These are phyloP conservation scores for Motacilla alba DNA, from an alignment of 2,113 vertebrate genomes.

Conservation along the genomic window DNA sequence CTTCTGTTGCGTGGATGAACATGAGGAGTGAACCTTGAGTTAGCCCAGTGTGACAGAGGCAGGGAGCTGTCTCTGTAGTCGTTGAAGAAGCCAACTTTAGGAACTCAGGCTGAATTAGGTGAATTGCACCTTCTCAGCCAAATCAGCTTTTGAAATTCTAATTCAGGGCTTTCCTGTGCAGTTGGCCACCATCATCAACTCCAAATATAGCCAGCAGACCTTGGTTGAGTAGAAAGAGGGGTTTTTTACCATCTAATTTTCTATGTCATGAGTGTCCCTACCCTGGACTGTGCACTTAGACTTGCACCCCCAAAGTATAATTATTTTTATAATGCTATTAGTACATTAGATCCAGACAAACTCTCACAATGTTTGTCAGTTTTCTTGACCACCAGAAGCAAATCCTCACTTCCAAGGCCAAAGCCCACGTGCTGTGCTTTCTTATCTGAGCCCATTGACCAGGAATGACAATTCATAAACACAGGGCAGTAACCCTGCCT, in stretches of 20 bases:
- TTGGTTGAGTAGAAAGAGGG: neutral
- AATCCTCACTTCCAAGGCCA: neutral
- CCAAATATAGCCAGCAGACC: neutral
- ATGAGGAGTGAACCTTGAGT: neutral
- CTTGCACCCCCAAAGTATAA: too few species aligned
- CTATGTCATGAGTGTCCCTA: neutral
- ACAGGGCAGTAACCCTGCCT: neutral
- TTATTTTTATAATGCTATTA: neutral
- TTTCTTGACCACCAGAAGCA: neutral
- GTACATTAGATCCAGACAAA: neutral
- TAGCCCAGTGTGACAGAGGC: neutral
- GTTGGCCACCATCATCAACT: neutral
- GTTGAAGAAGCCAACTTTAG: neutral
- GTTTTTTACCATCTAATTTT: neutral
- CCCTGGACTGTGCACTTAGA: neutral
- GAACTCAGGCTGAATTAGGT: neutral
- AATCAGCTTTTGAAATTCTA: neutral
- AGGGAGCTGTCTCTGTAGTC: neutral
- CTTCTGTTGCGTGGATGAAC: neutral
- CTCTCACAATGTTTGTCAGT: neutral
- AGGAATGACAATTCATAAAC: neutral
- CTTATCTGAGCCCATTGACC: neutral
- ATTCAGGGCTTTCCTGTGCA: neutral
- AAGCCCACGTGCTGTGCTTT: neutral
- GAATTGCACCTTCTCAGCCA: neutral